Conservation (phyloP, 2,888 invertebrate species). For the Drosophila meridiana region DNA sequence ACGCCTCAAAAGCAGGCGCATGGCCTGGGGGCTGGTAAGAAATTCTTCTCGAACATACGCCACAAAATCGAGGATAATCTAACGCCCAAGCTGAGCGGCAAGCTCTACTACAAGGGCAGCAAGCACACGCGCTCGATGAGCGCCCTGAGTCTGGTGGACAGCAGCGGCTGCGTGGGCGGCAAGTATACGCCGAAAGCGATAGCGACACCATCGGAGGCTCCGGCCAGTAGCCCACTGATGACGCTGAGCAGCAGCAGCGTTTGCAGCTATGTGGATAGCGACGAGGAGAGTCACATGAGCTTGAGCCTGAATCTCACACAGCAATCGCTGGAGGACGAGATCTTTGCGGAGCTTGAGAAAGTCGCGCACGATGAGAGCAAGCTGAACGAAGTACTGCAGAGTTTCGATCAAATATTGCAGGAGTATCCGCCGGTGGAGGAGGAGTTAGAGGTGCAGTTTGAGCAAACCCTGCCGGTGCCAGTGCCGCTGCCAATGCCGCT, state of each 20-base stretch:
- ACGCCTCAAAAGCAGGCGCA: constrained; percentile 43
- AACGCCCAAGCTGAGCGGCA: constrained; percentile 81
- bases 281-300: constrained; percentile 79
- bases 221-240: constrained; percentile 23
- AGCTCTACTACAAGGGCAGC: constrained; percentile 80
- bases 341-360: constrained; percentile 85
- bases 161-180: constrained; percentile 60
- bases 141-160: constrained; percentile 66
- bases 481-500: background rate
- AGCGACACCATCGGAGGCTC: background rate
- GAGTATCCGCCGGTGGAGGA: constrained; percentile 83
- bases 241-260: constrained; percentile 56
- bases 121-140: constrained; percentile 81
- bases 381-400: constrained; percentile 86
- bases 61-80: constrained; percentile 85
- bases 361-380: constrained; percentile 85
- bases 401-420: constrained; percentile 86
- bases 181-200: constrained; percentile 63
- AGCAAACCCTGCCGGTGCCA: constrained; percentile 12
- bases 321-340: constrained; percentile 84
- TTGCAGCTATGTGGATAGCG: constrained; percentile 81
- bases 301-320: constrained; percentile 81
- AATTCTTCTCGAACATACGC: constrained; percentile 83
- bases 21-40: constrained; percentile 64
- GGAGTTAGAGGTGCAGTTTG: constrained; percentile 20